These are phyloP conservation scores for Scrobipalpa atriplicella DNA, from an alignment of 2,888 invertebrate genomes.

Conservation along the genomic window DNA sequence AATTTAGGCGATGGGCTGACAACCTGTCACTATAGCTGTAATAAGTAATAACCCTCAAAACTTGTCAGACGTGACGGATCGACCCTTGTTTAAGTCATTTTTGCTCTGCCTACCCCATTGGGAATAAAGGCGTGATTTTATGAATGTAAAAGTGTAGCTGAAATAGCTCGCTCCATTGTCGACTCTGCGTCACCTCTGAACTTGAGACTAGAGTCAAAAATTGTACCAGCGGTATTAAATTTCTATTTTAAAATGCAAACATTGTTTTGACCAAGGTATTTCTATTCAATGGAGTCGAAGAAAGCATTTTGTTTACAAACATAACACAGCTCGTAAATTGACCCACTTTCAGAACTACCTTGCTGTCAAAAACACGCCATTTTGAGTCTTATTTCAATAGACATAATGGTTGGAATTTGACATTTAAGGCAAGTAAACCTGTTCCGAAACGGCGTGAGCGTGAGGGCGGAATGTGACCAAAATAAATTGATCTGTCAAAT, in stretches of 20 bases:
- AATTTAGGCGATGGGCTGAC: too few relatives aligned
- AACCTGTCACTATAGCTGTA: too few relatives aligned
- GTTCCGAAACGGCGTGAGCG: background rate
- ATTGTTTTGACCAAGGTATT: background rate
- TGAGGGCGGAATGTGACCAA: background rate
- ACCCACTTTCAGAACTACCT: conserved; percentile 50
- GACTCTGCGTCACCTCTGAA: too few relatives aligned
- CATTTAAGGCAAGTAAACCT: conserved; percentile 6
- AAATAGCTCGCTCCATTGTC: too few relatives aligned
- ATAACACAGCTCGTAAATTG: conserved; percentile 44
- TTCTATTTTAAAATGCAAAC: background rate
- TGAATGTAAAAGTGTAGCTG: too few relatives aligned
- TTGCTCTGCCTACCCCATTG: too few relatives aligned
- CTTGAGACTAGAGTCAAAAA: too few relatives aligned
- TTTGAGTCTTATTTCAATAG: background rate
- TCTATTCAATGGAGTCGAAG: conserved; percentile 50
- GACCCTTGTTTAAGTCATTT: too few relatives aligned
- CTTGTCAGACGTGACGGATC: too few relatives aligned
- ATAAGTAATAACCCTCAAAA: too few relatives aligned
- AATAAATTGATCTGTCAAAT: background rate
- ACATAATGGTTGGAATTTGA: background rate
- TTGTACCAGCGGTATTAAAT: too few relatives aligned
- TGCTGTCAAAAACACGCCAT: conserved; percentile 31
- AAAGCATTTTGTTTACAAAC: conserved; percentile 67
- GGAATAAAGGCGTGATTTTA: too few relatives aligned